Base-by-base conservation (phyloP, 1,140 invertebrate genomes). In the Drosophila repletoides region DNA sequence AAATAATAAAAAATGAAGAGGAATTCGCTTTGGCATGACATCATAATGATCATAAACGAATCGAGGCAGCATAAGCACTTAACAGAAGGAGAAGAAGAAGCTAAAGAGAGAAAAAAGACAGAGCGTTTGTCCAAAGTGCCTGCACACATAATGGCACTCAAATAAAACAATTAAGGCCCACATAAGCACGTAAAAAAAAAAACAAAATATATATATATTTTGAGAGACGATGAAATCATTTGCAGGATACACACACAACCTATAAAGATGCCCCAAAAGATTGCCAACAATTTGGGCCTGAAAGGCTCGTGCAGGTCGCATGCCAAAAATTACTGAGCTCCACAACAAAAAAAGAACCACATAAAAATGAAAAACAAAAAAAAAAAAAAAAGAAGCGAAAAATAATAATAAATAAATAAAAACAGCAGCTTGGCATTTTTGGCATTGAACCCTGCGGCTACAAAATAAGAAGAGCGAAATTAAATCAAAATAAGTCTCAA, bases 141-240 rank as follows among this genome's bases (percentile, higher is more conserved):
- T 83, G 74, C 80, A 72, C 80, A 72, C 70, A 84, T 86, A 86
- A 84, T 84, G 80, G 79, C 80, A 84, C 79, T 84, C 79, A 84
- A 84, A 84, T 86, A 84, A 84, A 86, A 84, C 79, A 84, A 84
- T 84, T 84, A 84, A 79, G 79, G 75, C 58, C 80, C 80, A 72
- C 80, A 84, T 84, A 64, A 84, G 77, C 77, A 77, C 77, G 73
- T 83, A 70, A 79, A 79, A 60, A 40, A 9, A 21, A n/a, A 3
- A 9, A 10, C 7, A 9, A 5, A 9, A 3, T 12, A 9, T 2
- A 19, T 2, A 19, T 6, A 38, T 12, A 17, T 3, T 15, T 14
- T n/a, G 19, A 51, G 49, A 79, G 40, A 48, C 60, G 71, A 81
- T 81, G 76, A 81, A 81, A 81, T 81, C 76, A 81, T 81, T 81